A percentile compares a stretch with the other conserved stretches of the same genome.
These are phyloP conservation scores for Poliocrania exsul DNA, from an alignment of 2,797 vertebrate genomes.

Conservation along the genomic window DNA sequence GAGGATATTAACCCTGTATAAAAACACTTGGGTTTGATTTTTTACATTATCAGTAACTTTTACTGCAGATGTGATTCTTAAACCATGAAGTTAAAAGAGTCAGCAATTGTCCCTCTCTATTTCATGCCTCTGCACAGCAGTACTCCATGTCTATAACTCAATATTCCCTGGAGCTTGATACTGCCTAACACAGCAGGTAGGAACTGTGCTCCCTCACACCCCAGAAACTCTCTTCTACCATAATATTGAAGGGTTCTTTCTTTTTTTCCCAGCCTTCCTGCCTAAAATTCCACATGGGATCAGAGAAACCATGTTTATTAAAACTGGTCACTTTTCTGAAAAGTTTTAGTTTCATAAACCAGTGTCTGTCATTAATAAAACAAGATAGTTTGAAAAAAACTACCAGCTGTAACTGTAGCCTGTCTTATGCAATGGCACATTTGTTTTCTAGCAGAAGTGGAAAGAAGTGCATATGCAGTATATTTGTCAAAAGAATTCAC, in stretches of 20 bases:
- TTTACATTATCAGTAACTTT: background rate
- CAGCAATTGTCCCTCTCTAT: background rate
- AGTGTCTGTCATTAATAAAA: background rate
- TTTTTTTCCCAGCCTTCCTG: background rate
- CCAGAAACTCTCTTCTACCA: background rate
- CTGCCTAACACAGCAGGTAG: background rate
- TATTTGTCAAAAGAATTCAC: background rate
- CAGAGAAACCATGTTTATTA: background rate
- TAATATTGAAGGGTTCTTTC: accelerated
- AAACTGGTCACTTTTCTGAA: background rate
- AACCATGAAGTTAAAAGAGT: background rate
- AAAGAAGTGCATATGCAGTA: background rate
- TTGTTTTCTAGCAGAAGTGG: background rate
- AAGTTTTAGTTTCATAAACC: background rate
- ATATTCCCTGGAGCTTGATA: background rate
- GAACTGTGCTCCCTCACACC: background rate
- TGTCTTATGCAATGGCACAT: background rate
- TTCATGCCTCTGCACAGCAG: accelerated
- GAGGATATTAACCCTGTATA: background rate
- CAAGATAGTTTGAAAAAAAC: background rate
- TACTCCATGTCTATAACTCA: background rate
- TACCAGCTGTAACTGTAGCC: background rate
- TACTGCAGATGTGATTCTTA: background rate
- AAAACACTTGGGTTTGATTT: background rate
- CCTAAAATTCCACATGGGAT: background rate